These are phyloP conservation scores for Parazoanthus swiftii DNA, from an alignment of 92 coral and sea anemone genomes.

Conservation along the genomic window DNA sequence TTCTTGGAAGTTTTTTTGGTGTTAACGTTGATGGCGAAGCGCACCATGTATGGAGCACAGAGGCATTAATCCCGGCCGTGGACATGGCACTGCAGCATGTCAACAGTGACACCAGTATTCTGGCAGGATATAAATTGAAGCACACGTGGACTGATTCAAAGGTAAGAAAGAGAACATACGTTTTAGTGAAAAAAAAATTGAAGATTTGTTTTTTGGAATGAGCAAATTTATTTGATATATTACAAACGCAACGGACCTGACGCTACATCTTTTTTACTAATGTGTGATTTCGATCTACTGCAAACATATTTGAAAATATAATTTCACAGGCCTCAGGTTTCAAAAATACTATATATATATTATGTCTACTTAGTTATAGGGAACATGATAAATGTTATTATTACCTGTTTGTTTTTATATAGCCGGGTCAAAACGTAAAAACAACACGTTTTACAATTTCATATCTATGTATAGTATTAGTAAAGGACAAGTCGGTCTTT, in stretches of 20 bases:
- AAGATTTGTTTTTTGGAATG: background rate
- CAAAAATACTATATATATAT: too few relatives aligned
- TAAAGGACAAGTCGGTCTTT: too few relatives aligned
- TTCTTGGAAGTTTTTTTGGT: background rate
- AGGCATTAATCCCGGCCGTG: background rate
- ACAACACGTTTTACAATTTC: too few relatives aligned
- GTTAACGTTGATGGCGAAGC: background rate
- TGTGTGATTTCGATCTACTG: too few relatives aligned
- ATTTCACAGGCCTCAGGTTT: too few relatives aligned
- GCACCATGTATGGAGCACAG: background rate
- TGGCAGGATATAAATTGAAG: background rate
- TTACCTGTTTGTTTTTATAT: too few relatives aligned
- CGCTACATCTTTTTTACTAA: background rate
- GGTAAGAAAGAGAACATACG: background rate
- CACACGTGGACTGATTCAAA: constrained; percentile 7
- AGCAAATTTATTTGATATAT: background rate
- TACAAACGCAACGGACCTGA: background rate
- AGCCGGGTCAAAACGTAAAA: too few relatives aligned
- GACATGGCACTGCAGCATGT: background rate
- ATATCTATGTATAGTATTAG: too few relatives aligned
- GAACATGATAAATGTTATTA: too few relatives aligned
- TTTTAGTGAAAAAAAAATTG: background rate
- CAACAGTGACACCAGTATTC: background rate
- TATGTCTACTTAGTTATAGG: too few relatives aligned
- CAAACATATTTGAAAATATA: too few relatives aligned